Base-by-base conservation (phyloP, 2,888 invertebrate species). In the Carcina quercana region DNA sequence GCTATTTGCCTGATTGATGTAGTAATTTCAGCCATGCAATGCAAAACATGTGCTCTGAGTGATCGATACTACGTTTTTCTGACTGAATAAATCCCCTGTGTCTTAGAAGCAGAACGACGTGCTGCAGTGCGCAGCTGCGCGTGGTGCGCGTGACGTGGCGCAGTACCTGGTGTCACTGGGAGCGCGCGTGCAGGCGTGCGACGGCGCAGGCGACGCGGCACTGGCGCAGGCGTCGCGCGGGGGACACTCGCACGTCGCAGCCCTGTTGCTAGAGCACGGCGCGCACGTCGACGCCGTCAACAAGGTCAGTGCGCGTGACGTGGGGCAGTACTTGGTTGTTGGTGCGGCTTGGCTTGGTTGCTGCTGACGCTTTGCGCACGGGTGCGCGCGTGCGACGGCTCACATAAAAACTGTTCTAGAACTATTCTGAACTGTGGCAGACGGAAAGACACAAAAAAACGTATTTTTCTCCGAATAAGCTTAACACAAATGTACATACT, bases 211-310 rank as follows among this genome's bases (percentile, higher is more conserved):
- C 1, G 89, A 91, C 55, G 90, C 91, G 2, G 89, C 93, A 0
- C 84, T 95, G 6, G 92, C 93, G 49, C 87, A 92, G 37, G 93
- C 94, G 0, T 89, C 93, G 1, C 85, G 89, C 27, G 88, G 89
- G 15, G 94, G 94, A 0, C 89, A 93, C 63, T 75, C 87, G 0
- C 70, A 86, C 13, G 86, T 91, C 11, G 89, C 90, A 2, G 86
- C 86, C 28, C 73, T 89, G 25, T 73, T 94, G 13, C 75, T 92
- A n/a, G 87, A 89, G 28, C 82, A 86, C 35, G 90, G 90, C 3
- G 91, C 91, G 8, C 85, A 88, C 37, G 73, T 91, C 15, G 88
- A 91, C 43, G 86, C 86, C 32, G 85, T 86, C 39, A 91, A 93
- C 60, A 91, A 91, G 87, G 93, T 92, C 66, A 59, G 55, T 28